Base-by-base conservation (phyloP, 2,113 vertebrate species). In the Corvus moneduloides region DNA sequence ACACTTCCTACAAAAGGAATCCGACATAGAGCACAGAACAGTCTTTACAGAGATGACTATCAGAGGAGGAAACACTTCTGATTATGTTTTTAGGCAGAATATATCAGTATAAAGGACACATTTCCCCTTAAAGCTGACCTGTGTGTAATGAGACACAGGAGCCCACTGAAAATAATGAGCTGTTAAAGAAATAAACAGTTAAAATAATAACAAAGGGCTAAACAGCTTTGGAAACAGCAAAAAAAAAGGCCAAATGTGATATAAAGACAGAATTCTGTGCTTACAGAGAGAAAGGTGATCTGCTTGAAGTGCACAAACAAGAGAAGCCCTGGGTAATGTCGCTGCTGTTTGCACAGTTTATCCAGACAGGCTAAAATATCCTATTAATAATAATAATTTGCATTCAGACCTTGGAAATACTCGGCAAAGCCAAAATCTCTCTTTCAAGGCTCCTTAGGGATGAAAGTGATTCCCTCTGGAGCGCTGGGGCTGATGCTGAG, bases 141-240 rank as follows among this genome's bases (percentile, higher is more conserved):
- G 80, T 83, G 91, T 41, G 84, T 92, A 96, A 96, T 76, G 92
- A 95, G 95, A 89, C 96, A 82, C 91, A 67, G 93, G 95, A 97
- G 94, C 80, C 81, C 88, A 51, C 66, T 96, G 93, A 96, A 97
- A 96, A 92, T 76, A 94, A 96, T 95, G 88, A 94, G 88, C 94
- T 95, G 92, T 58, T 95, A 93, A 95, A 96, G 90, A 93, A 95
- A 97, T 94, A 96, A 95, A 88, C 93, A 92, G 90, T 87, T 95
- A 83, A 94, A 96, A 93, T 51, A 81, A 90, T 48, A 88, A 96
- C 91, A 91, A 89, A 95, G 79, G 84, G 84, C 93, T 92, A 61
- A 95, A 79, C 89, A 94, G 93, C 86, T 93, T 93, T 3, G 11
- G 74, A 89, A 90, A 69, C 74, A 72, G 52, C 8, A 12, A 64